phyloP scores from a whole-genome alignment of 2,888 invertebrate genomes.

The Aleiodes alternator region DNA sequence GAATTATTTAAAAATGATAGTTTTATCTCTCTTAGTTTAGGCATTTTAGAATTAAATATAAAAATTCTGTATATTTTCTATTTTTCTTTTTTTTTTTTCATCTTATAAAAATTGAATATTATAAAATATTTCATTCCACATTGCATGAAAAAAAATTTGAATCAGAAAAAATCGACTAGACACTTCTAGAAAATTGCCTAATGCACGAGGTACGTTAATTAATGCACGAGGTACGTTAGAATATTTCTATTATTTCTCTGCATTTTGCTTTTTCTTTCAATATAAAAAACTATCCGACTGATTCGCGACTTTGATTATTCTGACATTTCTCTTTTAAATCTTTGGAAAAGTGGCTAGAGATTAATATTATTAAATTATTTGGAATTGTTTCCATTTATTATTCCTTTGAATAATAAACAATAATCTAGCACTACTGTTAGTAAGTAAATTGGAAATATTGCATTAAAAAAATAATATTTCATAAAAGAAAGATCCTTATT shows the following conservation, averaged over 20 bases:
- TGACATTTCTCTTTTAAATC: not conserved
- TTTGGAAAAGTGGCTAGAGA: conserved; percentile 32
- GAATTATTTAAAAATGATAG: not conserved
- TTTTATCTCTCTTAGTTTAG: too few relatives aligned
- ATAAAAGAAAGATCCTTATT: too few relatives aligned
- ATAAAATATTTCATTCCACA: conserved; percentile 4
- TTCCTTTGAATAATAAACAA: too few relatives aligned
- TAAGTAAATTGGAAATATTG: too few relatives aligned
- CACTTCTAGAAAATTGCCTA: conserved; percentile 15
- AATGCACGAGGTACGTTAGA: not conserved
- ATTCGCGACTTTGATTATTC: not conserved
- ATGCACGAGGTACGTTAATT: not conserved
- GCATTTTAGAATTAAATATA: not conserved
- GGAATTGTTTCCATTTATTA: not conserved
- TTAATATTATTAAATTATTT: conserved; percentile 31
- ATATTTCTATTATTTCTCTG: too few relatives aligned
- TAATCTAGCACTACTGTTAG: too few relatives aligned
- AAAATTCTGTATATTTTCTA: not conserved
- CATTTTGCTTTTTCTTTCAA: not conserved
- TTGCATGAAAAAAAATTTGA: not conserved
- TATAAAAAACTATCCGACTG: conserved; percentile 3
- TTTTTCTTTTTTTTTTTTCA: not conserved
- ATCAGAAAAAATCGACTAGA: conserved; percentile 26
- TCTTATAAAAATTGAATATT: conserved; percentile 10
- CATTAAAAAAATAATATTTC: too few relatives aligned